These are phyloP conservation scores for Anser cygnoides DNA, from an alignment of 2,113 vertebrate genomes.

Conservation along the genomic window DNA sequence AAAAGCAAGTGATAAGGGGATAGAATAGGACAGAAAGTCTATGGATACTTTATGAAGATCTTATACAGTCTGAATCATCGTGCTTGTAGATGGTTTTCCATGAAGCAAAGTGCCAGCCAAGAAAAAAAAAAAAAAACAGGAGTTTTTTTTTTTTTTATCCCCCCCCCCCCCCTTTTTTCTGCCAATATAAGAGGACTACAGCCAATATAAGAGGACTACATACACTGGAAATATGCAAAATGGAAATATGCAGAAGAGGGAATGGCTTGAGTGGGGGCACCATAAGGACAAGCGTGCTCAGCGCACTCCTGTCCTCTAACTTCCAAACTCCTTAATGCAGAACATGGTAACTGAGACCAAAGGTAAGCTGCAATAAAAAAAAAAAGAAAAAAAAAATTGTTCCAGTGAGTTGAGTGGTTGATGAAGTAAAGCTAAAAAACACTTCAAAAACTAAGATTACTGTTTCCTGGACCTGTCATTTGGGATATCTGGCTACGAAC, in stretches of 20 bases:
- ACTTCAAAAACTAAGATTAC: background rate
- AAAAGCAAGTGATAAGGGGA: background rate
- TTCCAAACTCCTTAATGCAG: background rate
- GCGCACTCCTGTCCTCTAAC: background rate
- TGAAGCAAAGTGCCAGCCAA: background rate
- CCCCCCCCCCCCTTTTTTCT: background rate
- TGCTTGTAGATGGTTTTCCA: background rate
- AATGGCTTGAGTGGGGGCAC: background rate
- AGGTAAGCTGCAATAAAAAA: background rate
- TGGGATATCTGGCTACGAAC: background rate
- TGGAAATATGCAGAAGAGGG: background rate
- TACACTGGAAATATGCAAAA: background rate
- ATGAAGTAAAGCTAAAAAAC: background rate
- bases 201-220: background rate
- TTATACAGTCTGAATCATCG: background rate
- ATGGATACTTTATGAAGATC: background rate
- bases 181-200: background rate
- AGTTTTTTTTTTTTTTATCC: background rate
- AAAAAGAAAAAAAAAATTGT: background rate
- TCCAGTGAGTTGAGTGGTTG: background rate
- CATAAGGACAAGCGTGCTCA: fast-evolving
- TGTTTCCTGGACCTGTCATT: background rate
- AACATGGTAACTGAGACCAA: background rate
- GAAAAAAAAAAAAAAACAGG: background rate
- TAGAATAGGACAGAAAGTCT: background rate